These are phyloP conservation scores for Trochalopteron elliotii DNA, from an alignment of 2,113 vertebrate genomes.

Conservation along the genomic window DNA sequence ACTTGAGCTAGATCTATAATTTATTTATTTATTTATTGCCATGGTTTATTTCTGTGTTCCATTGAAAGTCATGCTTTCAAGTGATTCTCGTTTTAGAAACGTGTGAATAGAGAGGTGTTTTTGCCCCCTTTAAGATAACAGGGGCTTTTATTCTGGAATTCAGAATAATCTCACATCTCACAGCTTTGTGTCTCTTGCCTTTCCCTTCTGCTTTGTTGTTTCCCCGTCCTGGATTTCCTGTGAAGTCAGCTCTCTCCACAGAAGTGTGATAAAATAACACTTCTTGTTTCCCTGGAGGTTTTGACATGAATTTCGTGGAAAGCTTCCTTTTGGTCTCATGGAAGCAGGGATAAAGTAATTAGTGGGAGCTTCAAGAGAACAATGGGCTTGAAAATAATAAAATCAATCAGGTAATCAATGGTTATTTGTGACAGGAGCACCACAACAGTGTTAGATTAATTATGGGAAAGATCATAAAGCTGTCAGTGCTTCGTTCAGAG, in stretches of 20 bases:
- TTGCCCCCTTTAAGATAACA: neutral
- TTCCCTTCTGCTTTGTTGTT: conserved; percentile 14
- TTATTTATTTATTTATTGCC: neutral
- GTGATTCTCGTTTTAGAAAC: neutral
- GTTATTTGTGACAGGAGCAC: neutral
- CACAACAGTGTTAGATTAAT: neutral
- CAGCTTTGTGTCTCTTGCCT: neutral
- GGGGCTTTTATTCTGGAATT: neutral
- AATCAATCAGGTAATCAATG: neutral
- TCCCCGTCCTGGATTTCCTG: conserved; percentile 5
- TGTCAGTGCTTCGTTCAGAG: neutral
- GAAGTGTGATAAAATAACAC: neutral
- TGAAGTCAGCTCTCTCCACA: neutral
- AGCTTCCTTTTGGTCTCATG: neutral
- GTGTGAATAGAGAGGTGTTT: neutral
- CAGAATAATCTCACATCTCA: neutral
- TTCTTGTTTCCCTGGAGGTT: neutral
- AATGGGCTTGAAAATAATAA: neutral
- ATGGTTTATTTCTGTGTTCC: neutral
- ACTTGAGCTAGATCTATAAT: neutral
- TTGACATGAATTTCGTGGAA: neutral
- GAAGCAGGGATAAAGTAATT: neutral
- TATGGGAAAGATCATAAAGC: neutral
- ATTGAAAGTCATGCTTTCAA: neutral
- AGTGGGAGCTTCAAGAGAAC: neutral